Conservation (phyloP, 2,888 invertebrate species). For the Parascotia fuliginaria region DNA sequence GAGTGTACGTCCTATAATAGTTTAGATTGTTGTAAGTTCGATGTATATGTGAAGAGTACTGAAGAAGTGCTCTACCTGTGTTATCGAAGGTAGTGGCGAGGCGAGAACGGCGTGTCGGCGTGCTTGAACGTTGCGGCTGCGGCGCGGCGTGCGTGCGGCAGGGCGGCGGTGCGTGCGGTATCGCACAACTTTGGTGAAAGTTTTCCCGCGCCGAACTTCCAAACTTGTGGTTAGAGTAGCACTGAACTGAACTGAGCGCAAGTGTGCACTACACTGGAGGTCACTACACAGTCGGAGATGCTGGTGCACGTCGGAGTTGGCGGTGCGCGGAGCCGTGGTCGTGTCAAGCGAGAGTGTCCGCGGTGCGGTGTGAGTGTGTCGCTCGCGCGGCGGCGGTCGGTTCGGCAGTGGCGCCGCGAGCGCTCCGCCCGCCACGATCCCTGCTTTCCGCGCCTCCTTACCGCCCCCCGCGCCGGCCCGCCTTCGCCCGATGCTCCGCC, state of each 20-base stretch:
- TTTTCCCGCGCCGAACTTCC: conserved; percentile 34
- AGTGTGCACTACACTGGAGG: conserved; percentile 20
- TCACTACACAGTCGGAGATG: conserved; percentile 27
- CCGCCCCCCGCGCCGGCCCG: not conserved
- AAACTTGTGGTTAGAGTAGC: conserved; percentile 11
- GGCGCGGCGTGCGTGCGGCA: not conserved
- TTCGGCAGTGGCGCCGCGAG: conserved; percentile 13
- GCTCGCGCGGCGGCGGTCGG: conserved; percentile 19
- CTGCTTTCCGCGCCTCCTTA: not conserved
- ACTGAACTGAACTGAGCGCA: conserved; percentile 19
- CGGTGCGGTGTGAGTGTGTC: conserved; percentile 5
- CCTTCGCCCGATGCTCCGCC: not conserved
- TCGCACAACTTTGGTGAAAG: conserved; percentile 6
- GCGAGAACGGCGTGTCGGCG: not conserved
- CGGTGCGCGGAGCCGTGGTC: not conserved
- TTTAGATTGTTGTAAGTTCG: no score
- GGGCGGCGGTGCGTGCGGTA: not conserved
- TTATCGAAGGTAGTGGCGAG: not conserved
- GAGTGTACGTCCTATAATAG: no score
- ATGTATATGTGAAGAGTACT: not conserved
- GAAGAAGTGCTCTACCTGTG: conserved; percentile 6
- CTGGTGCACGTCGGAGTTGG: not conserved
- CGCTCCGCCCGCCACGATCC: conserved; percentile 5
- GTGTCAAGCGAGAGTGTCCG: not conserved
- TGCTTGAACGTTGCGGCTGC: not conserved